Percentiles rank a stretch among this genome's conserved stretches.
phyloP scores from a whole-genome alignment of 2,888 invertebrate genomes.

The Temnothorax ravouxi region DNA sequence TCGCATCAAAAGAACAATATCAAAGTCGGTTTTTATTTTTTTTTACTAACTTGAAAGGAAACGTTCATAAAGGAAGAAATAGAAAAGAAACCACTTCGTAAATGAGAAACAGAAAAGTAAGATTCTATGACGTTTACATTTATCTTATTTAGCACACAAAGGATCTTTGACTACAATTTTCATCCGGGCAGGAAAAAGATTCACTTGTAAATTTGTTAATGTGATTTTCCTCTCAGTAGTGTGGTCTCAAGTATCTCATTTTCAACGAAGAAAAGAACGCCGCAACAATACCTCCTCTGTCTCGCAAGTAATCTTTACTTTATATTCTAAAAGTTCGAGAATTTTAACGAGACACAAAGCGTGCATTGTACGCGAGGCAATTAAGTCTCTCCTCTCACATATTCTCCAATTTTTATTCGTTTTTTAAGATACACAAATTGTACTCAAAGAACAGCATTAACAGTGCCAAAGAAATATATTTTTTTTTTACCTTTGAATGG shows the following conservation, averaged over 20 bases:
- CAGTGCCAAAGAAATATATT: background rate
- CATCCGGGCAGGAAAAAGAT: background rate
- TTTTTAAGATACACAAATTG: background rate
- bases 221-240: background rate
- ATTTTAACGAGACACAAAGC: background rate
- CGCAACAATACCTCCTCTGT: background rate
- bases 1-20: background rate
- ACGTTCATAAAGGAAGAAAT: background rate
- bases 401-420: background rate
- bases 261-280: background rate
- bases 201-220: background rate
- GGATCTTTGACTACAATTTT: background rate
- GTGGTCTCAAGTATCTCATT: background rate
- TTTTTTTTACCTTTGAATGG: background rate
- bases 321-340: background rate
- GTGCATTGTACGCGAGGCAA: background rate
- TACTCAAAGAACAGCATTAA: background rate
- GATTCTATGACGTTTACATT: background rate
- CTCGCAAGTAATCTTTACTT: background rate
- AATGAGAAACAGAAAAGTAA: background rate
- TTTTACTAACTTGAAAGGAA: background rate
- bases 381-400: background rate
- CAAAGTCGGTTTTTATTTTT: background rate
- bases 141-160: background rate
- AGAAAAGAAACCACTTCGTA: too few relatives aligned